Percentiles rank a stretch among this genome's conserved stretches.
phyloP scores from a whole-genome alignment of 2,888 invertebrate genomes.

The Ichneumoninae sp. region DNA sequence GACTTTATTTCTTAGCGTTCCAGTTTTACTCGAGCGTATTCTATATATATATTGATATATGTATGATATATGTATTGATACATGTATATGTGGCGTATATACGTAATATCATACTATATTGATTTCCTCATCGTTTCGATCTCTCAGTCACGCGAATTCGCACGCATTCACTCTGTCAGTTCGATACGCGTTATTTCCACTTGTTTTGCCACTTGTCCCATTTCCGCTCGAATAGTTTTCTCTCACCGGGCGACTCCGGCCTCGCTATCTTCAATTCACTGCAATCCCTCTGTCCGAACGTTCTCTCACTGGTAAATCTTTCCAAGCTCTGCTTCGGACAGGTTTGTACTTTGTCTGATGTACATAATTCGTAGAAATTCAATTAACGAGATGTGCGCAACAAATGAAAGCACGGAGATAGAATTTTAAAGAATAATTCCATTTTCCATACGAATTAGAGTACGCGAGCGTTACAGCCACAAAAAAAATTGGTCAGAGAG shows the following conservation, averaged over 20 bases:
- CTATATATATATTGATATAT: not conserved
- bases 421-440: not conserved
- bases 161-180: conserved; percentile 39
- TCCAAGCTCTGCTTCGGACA: not conserved
- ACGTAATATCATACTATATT: not conserved
- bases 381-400: not conserved
- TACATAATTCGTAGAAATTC: conserved; percentile 20
- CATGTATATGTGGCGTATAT: not conserved
- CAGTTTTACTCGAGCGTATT: no score
- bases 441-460: not conserved
- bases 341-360: not conserved
- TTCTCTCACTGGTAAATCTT: conserved; percentile 10
- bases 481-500: not conserved
- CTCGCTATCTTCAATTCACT: conserved; percentile 44
- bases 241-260: conserved; percentile 11
- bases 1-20: no score
- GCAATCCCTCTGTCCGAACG: conserved; percentile 45
- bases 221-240: conserved; percentile 61
- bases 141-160: not conserved
- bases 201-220: conserved; percentile 57
- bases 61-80: not conserved
- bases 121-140: not conserved
- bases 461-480: not conserved
- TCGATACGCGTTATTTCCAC: conserved; percentile 65
- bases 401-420: not conserved